Percentiles rank a stretch among this genome's conserved stretches.
Conservation (phyloP, 2,888 invertebrate genomes). For the Lasioglossum figueresi region DNA sequence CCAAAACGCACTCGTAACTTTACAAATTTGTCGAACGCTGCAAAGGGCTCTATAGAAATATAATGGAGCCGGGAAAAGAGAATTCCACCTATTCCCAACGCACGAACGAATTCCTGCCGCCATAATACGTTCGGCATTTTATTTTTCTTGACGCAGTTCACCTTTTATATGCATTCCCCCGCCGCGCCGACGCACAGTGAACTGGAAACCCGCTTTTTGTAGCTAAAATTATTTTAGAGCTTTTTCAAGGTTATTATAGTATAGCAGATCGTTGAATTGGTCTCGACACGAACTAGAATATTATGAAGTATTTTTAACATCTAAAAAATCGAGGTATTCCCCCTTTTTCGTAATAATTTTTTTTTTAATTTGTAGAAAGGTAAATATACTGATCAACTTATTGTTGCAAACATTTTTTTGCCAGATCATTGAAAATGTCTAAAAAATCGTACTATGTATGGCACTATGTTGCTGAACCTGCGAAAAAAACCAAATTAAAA, state of each 20-base stretch:
- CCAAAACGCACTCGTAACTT: conserved; percentile 27
- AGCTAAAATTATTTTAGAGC: no score
- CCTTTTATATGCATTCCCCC: not conserved
- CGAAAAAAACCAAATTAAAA: no score
- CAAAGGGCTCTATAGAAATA: conserved; percentile 23
- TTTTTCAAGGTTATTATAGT: not conserved
- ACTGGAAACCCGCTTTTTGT: not conserved
- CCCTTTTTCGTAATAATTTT: no score
- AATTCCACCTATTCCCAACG: not conserved
- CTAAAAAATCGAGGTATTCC: not conserved
- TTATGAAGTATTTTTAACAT: not conserved
- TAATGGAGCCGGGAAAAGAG: conserved; percentile 2
- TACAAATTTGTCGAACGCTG: conserved; percentile 28
- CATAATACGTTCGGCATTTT: conserved; percentile 2
- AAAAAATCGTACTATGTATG: no score
- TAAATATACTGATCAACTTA: no score
- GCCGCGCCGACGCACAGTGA: not conserved
- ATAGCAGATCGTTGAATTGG: not conserved
- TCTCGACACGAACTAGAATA: not conserved
- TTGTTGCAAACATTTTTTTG: not conserved
- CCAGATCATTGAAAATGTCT: no score
- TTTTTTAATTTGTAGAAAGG: no score
- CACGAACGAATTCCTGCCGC: conserved; percentile 17
- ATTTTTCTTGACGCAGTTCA: not conserved
- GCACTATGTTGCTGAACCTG: no score